Percentiles rank a stretch among this genome's conserved stretches.
Conservation (phyloP, 2,888 invertebrate species). For the Taenaris catops region DNA sequence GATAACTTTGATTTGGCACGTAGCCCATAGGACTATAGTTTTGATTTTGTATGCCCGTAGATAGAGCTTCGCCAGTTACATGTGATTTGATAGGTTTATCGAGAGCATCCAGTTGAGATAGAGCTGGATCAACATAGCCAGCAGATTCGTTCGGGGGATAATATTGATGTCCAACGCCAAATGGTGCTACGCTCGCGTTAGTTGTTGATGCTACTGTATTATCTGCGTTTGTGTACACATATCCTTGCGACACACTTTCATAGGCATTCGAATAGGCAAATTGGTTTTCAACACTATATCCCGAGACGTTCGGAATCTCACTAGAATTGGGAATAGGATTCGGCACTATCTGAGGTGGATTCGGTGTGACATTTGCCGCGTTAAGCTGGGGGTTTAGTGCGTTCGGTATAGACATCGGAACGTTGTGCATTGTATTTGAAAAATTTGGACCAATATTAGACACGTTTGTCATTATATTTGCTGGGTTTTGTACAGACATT, state of each 20-base stretch:
- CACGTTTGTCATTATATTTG: background rate
- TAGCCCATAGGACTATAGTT: constrained; percentile 26
- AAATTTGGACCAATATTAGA: constrained; percentile 4
- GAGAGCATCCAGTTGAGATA: constrained; percentile 49
- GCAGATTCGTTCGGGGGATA: constrained; percentile 24
- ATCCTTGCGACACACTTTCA: constrained; percentile 43
- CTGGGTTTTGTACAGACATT: constrained; percentile 6
- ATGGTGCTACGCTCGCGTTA: constrained; percentile 32
- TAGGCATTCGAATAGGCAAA: constrained; percentile 39
- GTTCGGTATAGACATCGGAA: background rate
- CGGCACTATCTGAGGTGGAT: constrained; percentile 13
- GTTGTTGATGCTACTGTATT: constrained; percentile 35
- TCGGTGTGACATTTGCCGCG: constrained; percentile 2
- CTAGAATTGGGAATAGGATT: constrained; percentile 12
- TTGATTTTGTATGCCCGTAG: constrained; percentile 28
- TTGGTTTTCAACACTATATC: constrained; percentile 36
- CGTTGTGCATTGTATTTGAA: constrained; percentile 11
- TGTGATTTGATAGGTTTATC: constrained; percentile 70
- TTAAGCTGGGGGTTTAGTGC: background rate
- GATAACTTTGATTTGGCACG: constrained; percentile 35
- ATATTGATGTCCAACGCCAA: constrained; percentile 33
- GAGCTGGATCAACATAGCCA: constrained; percentile 27
- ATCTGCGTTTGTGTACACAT: constrained; percentile 47
- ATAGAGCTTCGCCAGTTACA: constrained; percentile 58
- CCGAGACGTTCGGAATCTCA: constrained; percentile 11